Evolutionary conservation across 2,888 invertebrate species (phyloP).

Genomic region (Sclerodermus sp.): DNA sequence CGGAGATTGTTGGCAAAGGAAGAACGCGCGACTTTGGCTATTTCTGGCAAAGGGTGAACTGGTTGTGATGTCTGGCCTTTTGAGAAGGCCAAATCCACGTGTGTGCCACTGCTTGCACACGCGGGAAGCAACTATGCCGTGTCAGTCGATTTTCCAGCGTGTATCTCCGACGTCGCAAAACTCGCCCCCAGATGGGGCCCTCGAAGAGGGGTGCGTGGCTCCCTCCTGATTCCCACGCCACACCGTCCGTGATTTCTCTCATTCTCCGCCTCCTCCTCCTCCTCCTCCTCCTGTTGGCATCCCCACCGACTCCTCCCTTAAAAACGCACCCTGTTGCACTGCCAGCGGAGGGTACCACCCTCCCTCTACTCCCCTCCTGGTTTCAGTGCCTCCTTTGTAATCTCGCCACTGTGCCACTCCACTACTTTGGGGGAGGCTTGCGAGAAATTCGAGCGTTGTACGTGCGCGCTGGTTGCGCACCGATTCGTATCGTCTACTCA

Average conservation of each 20-base stretch:
- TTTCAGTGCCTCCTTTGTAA: background rate
- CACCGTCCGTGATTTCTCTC: slow-evolving; percentile 24
- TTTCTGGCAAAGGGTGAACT: too few species aligned
- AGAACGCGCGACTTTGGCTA: too few species aligned
- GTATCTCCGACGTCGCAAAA: slow-evolving; percentile 22
- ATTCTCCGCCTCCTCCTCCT: slow-evolving; percentile 19
- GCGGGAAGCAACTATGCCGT: slow-evolving; percentile 23
- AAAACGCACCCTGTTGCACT: slow-evolving; percentile 15
- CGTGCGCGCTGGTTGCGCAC: too few species aligned
- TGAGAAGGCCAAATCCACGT: slow-evolving; percentile 4
- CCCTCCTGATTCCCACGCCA: slow-evolving; percentile 45
- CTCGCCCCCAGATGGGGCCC: slow-evolving; percentile 26
- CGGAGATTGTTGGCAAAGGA: too few species aligned
- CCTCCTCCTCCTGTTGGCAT: slow-evolving; percentile 16
- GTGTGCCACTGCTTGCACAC: slow-evolving; percentile 14
- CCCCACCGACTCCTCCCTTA: slow-evolving; percentile 28
- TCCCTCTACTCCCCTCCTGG: too few species aligned
- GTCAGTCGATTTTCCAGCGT: slow-evolving; percentile 17
- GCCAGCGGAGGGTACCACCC: background rate
- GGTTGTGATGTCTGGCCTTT: too few species aligned
- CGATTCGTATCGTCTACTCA: too few species aligned
- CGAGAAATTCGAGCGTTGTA: too few species aligned
- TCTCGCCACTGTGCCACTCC: background rate
- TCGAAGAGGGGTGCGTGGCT: slow-evolving; percentile 18
- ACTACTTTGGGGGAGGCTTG: background rate